phyloP scores from a whole-genome alignment of 2,113 vertebrate genomes.

The Eidolon helvum region DNA sequence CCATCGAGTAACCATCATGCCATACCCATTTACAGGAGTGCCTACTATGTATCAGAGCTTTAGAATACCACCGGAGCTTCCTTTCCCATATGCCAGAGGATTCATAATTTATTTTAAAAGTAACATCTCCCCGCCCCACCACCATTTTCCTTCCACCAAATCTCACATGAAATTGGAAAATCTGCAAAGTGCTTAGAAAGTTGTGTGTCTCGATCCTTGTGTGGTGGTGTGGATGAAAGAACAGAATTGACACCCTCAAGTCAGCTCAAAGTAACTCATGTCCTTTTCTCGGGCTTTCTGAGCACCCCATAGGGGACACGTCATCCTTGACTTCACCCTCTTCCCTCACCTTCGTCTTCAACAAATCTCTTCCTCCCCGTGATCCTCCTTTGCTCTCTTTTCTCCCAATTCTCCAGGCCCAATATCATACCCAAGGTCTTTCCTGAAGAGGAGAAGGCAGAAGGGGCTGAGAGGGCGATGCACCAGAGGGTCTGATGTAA shows the following conservation, averaged over 20 bases:
- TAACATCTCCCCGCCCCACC: background rate
- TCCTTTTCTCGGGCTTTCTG: background rate
- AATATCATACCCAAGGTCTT: background rate
- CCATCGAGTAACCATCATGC: background rate
- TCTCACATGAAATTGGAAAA: background rate
- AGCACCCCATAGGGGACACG: fast-evolving
- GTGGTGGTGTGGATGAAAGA: background rate
- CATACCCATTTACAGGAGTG: background rate
- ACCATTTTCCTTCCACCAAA: background rate
- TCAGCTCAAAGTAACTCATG: background rate
- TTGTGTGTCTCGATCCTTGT: background rate
- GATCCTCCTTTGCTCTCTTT: background rate
- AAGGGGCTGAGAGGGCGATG: background rate
- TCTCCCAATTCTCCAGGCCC: background rate
- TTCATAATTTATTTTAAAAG: background rate
- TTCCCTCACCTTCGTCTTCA: background rate
- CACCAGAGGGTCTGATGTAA: background rate
- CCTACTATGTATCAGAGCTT: background rate
- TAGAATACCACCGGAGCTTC: background rate
- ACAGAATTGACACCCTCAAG: background rate
- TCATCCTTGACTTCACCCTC: too few species aligned
- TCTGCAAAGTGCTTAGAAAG: background rate
- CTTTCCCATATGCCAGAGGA: background rate
- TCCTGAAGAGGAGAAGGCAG: background rate
- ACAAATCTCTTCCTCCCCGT: fast-evolving